Base-by-base conservation (phyloP, 92 coral and sea anemone genomes). In the Muricea muricata region DNA sequence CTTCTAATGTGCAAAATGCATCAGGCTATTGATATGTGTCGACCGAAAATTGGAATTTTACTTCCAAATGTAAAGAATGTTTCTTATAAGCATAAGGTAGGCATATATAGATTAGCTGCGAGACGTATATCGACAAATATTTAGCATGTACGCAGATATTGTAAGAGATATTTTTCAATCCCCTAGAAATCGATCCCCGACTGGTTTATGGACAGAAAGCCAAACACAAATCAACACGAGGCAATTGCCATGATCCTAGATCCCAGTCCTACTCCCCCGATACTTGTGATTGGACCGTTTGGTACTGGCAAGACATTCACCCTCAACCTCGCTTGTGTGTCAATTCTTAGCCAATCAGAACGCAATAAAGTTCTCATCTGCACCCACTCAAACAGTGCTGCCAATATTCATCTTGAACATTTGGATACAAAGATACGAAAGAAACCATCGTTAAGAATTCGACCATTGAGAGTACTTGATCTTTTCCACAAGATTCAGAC, bases 301-400 rank as follows among this genome's bases (percentile, higher is more conserved):
- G 99, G 99, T 10, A 96, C 99, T 61, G 99, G 99, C n/a, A 96
- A 96, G 78, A 93, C 99, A 13, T 90, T 92, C 86, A 92, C 97
- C 0, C 70, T 96, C 28, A 88, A 86, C 78, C 93, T 91, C 70
- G 94, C 97, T 10, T 77, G 82, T 55, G 87, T 91, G 60, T 89
- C 88, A 24, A 80, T 96, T 39, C 79, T 96, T 17, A 65, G 78
- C 20, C 40, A 80, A 31, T 90, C 89, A 72, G 78, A 82, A 54
- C 55, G 82, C 17, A 93, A 88, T 56, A 91, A 97, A 41, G 87
- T 96, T 73, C 97, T 96, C 15, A 74, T 96, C 6, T 96, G 99
- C 74, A 96, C 99, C 0, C 97, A 96, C 52, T 91, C 99, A 1
- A 96, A 96, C 87, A 87, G 93, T 23, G 99, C 99, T 0, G 99